Evolutionary conservation across 2,797 vertebrate species (phyloP), one percentile per base, ranked within the genome.

Genomic region (Natrix natrix): DNA sequence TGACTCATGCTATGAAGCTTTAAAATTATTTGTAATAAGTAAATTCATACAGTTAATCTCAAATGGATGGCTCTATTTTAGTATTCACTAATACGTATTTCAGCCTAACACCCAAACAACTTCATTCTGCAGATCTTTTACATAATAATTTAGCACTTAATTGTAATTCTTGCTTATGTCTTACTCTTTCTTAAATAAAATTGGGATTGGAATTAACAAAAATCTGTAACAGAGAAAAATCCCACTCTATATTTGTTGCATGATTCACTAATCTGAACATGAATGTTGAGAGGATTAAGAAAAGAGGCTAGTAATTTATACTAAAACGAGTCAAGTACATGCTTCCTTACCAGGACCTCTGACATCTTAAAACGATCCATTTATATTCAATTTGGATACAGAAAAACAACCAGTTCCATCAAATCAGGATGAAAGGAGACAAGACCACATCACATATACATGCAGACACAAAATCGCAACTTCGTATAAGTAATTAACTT

Each of bases 1-100:
- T 87, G 91, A 96, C 60, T 95, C 78, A 54, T 95, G 96, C 94
- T 95, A 95, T 95, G 93, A 95, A 95, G 37, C 37, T 90, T 86
- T 66, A 52, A 86, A 86, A 26, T 78, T 57, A 20, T 87, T 52
- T 94, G 92, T 86, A 94, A 89, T 95, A 94, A 95, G 66, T 60
- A 54, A 52, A 22, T 93, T 92, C 93, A 78, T 8, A 60, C 94
- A 5, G 32, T 32, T n/a, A 11, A 91, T 90, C 52, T 92, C 52
- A 74, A 74, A 26, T 37, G 61, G 43, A 54, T 83, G 26, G 28
- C 56, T 89, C 20, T 54, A 37, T 48, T 54, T 32, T 61, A 78
- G 24, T 87, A 22, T 74, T 92, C 26, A 48, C 22, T 57, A 56
- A 28, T 61, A 37, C 52, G 28, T 16, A 20, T 48, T 32, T 87